Conservation (phyloP, 1,140 invertebrate species). For the Zaprionus gabonicus region DNA sequence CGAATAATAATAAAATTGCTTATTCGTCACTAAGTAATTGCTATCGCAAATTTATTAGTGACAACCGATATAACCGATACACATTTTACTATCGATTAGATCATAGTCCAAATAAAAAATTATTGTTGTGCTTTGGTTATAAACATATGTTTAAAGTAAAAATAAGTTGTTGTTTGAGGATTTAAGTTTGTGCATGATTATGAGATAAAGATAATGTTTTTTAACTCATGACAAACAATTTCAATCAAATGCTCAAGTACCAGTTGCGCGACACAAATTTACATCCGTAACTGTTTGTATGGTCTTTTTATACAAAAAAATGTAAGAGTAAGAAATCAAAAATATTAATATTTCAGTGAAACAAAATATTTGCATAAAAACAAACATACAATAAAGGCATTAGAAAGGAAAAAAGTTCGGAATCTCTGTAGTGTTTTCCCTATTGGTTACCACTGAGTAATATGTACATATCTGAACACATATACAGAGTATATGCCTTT, state of each 20-base stretch:
- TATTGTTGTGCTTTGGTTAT: slow-evolving; percentile 35
- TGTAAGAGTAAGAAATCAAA: slow-evolving; percentile 25
- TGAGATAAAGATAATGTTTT: slow-evolving; percentile 4
- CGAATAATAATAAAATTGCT: neutral
- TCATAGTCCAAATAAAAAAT: slow-evolving; percentile 49
- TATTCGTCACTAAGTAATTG: neutral
- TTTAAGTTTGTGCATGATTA: neutral
- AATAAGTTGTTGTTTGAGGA: slow-evolving; percentile 12
- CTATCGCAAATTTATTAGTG: neutral
- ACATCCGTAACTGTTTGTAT: slow-evolving; percentile 19
- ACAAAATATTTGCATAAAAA: neutral
- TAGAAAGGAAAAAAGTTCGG: neutral
- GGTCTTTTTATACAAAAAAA: slow-evolving; percentile 32
- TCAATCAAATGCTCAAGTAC: slow-evolving; percentile 13
- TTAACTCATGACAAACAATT: slow-evolving; percentile 12
- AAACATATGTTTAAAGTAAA: slow-evolving; percentile 25
- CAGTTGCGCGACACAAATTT: slow-evolving; percentile 39
- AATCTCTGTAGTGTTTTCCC: neutral
- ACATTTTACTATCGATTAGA: slow-evolving; percentile 28
- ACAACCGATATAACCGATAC: slow-evolving; percentile 12
- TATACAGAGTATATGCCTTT: too few relatives aligned
- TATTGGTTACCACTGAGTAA: neutral
- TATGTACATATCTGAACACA: too few relatives aligned
- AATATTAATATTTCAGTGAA: slow-evolving; percentile 17
- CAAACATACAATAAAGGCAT: neutral